Evolutionary conservation across 2,888 invertebrate genomes (phyloP).

Genomic region (Scaptomyza flava): DNA sequence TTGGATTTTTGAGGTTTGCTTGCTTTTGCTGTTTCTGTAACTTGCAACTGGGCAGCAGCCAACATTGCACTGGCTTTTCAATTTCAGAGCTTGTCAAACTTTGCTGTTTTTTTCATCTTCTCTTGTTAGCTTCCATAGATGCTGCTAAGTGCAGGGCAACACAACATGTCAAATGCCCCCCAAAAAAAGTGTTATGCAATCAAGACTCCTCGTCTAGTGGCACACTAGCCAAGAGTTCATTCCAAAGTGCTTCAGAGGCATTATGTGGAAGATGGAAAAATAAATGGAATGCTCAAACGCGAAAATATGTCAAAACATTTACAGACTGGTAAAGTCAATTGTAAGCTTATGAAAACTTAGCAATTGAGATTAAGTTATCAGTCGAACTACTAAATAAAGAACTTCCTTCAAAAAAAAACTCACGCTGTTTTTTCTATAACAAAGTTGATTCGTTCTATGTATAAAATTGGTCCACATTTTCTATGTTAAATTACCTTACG

Average conservation of each 20-base stretch:
- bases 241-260: background rate
- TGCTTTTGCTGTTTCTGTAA: constrained; percentile 6
- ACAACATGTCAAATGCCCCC: constrained; percentile 36
- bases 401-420: too few species aligned
- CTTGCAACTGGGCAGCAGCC: constrained; percentile 7
- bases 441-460: too few species aligned
- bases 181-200: constrained; percentile 28
- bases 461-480: too few species aligned
- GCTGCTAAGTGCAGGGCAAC: constrained; percentile 33
- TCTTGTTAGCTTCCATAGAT: constrained; percentile 14
- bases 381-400: too few species aligned
- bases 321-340: too few species aligned
- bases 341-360: too few species aligned
- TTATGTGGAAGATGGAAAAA: background rate
- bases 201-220: constrained; percentile 5
- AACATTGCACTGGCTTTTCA: constrained; percentile 46
- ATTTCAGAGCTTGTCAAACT: constrained; percentile 53
- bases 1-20: constrained; percentile 4
- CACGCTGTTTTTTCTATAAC: too few species aligned
- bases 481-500: background rate
- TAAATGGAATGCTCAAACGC: constrained; percentile 9
- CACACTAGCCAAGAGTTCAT: constrained; percentile 10
- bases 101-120: background rate
- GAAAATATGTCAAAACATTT: constrained; percentile 14
- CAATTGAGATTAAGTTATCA: too few species aligned